These are phyloP conservation scores for Margarornis squamiger DNA, from an alignment of 2,797 vertebrate species.

Conservation along the genomic window DNA sequence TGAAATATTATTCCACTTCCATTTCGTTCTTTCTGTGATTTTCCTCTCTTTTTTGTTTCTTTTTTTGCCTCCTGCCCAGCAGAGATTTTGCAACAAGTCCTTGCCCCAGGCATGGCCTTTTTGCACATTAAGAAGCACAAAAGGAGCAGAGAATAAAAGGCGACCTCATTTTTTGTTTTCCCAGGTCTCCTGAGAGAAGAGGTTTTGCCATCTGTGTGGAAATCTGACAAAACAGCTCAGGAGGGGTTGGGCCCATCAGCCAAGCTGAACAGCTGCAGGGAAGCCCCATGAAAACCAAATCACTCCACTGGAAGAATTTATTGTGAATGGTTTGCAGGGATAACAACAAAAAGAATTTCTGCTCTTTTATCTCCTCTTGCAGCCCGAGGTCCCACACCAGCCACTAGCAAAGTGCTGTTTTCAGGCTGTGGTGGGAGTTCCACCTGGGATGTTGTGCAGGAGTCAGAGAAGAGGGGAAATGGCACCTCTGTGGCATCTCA, in stretches of 20 bases:
- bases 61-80: not conserved
- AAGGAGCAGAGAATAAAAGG: not conserved
- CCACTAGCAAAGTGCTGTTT: not conserved
- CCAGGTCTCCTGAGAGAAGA: not conserved
- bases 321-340: not conserved
- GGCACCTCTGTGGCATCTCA: not conserved
- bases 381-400: not conserved
- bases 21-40: not conserved
- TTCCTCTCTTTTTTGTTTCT: not conserved
- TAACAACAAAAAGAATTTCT: slow-evolving; percentile 2
- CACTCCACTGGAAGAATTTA: slow-evolving; percentile 45
- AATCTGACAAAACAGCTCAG: slow-evolving; percentile 34
- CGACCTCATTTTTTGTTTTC: not conserved
- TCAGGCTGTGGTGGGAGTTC: not conserved
- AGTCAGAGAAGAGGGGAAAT: not conserved
- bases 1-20: not conserved
- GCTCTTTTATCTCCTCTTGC: slow-evolving; percentile 9
- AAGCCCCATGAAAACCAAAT: not conserved
- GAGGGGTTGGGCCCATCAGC: slow-evolving; percentile 4
- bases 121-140: not conserved
- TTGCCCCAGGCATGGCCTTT: not conserved
- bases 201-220: slow-evolving; percentile 20
- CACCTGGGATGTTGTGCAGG: not conserved
- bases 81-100: not conserved
- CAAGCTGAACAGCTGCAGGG: slow-evolving; percentile 13